Conservation (phyloP, 2,797 vertebrate genomes). For the Percopsis omiscomaycus region DNA sequence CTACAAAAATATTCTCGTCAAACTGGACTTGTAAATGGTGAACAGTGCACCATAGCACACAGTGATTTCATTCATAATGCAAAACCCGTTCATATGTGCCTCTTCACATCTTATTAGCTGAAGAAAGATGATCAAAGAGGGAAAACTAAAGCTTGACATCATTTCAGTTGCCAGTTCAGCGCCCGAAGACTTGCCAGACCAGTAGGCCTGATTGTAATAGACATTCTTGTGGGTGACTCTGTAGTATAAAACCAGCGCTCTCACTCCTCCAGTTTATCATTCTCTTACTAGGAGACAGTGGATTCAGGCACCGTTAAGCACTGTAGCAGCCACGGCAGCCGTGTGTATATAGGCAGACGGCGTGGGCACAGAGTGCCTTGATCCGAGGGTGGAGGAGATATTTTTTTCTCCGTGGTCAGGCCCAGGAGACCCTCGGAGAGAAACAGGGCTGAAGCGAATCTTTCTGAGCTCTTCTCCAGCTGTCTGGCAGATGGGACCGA, state of each 20-base stretch:
- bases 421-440: conserved; percentile 7
- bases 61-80: conserved; percentile 52
- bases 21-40: conserved; percentile 32
- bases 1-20: conserved; percentile 55
- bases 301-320: conserved; percentile 31
- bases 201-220: conserved; percentile 39
- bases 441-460: conserved; percentile 30
- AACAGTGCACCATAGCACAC: conserved; percentile 10
- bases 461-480: conserved; percentile 46
- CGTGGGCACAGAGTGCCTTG: conserved; percentile 50
- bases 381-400: conserved; percentile 40
- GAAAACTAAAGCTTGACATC: conserved; percentile 37
- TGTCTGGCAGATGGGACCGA: conserved; percentile 47
- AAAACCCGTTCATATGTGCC: conserved; percentile 18
- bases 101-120: conserved; percentile 8
- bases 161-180: conserved; percentile 38
- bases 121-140: conserved; percentile 40
- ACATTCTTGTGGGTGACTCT: conserved; percentile 54
- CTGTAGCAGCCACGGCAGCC: conserved; percentile 30
- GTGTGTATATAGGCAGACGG: conserved; percentile 32
- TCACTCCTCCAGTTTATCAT: conserved; percentile 54
- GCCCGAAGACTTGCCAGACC: conserved; percentile 36
- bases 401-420: conserved; percentile 56
- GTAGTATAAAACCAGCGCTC: conserved; percentile 54
- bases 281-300: conserved; percentile 42